A percentile compares a stretch with the other conserved stretches of the same genome.
These are phyloP conservation scores for Pandemis corylana DNA, from an alignment of 2,888 invertebrate species.

Conservation along the genomic window DNA sequence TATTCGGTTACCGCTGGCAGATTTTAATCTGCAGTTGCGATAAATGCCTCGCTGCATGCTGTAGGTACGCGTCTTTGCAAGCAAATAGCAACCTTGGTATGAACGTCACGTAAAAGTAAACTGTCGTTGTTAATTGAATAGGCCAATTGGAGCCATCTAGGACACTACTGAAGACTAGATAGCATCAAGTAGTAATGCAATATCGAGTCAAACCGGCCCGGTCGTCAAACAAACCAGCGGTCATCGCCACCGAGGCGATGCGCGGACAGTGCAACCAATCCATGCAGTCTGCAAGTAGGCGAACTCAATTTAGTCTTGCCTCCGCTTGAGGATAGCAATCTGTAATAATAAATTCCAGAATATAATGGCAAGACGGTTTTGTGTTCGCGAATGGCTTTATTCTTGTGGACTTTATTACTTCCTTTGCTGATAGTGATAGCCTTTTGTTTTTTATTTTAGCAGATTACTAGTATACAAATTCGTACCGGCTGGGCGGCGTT, in stretches of 20 bases:
- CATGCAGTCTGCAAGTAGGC: slow-evolving; percentile 36
- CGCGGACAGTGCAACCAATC: slow-evolving; percentile 46
- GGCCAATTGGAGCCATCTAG: slow-evolving; percentile 20
- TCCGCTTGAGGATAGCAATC: slow-evolving; percentile 37
- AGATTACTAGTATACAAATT: slow-evolving; percentile 10
- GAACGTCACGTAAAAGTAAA: slow-evolving; percentile 12
- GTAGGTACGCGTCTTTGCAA: slow-evolving; percentile 24
- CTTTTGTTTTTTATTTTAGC: slow-evolving; percentile 17
- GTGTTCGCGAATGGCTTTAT: slow-evolving; percentile 32
- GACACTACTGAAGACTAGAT: slow-evolving; percentile 26
- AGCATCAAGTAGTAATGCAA: slow-evolving; percentile 20
- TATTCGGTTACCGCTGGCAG: slow-evolving; percentile 41
- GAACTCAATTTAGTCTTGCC: slow-evolving; percentile 36
- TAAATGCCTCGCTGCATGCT: slow-evolving; percentile 33
- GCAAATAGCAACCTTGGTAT: slow-evolving; percentile 21
- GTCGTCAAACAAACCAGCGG: slow-evolving; percentile 72
- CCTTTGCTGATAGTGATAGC: slow-evolving; percentile 15
- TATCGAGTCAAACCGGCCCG: slow-evolving; percentile 47
- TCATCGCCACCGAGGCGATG: slow-evolving; percentile 63
- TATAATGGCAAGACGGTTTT: slow-evolving; percentile 38
- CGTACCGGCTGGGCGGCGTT: slow-evolving; percentile 2
- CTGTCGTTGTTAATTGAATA: slow-evolving; percentile 2
- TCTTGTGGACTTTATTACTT: slow-evolving; percentile 34
- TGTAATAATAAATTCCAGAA: slow-evolving; percentile 38
- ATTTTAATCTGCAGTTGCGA: slow-evolving; percentile 39